Evolutionary conservation across 2,888 invertebrate genomes (phyloP), one percentile per base, ranked within the genome.

Genomic region (Gymnoscelis rufifasciata): DNA sequence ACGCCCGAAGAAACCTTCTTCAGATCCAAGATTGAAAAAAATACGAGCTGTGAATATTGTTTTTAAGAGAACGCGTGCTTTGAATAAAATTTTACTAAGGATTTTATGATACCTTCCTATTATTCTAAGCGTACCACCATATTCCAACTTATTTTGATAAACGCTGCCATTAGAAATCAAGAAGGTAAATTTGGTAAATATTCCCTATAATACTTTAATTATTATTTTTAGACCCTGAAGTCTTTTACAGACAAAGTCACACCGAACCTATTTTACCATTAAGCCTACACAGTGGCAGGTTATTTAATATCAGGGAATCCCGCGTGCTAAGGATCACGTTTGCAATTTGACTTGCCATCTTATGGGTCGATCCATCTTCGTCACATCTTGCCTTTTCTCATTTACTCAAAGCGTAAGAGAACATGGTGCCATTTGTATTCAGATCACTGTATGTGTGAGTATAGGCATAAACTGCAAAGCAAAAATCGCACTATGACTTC

Each of bases 1-100:
- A 91, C 57, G 88, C 90, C 0, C 15, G 79, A 88, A 94, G 91
- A 90, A 84, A 88, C 8, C 73, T 83, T 41, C 78, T 94, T 7
- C 79, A 90, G 61, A 78, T 73, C 12, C 90, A 91, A 68, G 94
- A 94, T 71, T 91, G 92, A 7, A 1, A 89, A 90, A 12, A 67
- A 86, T 46, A 90, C 74, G 78, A 79, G 47, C 86, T 2, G n/a
- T 30, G 7, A 33, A 33, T n/a, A 14, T 19, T 14, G 31, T 33
- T 33, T 15, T 1, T 78, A 1, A 50, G 40, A 0, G 57, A 68
- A 54, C 57, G 24, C 12, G 31, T 31, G 30, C 24, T 4, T 40
- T 40, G 39, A 30, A n/a, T n/a, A n/a, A n/a, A n/a, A 14, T 13
- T 30, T 13, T 13, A 13, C 2, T 30, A 14, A 33, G 15, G 31